Base-by-base conservation (phyloP, 2,797 vertebrate genomes). In the Sebastolobus altivelis region DNA sequence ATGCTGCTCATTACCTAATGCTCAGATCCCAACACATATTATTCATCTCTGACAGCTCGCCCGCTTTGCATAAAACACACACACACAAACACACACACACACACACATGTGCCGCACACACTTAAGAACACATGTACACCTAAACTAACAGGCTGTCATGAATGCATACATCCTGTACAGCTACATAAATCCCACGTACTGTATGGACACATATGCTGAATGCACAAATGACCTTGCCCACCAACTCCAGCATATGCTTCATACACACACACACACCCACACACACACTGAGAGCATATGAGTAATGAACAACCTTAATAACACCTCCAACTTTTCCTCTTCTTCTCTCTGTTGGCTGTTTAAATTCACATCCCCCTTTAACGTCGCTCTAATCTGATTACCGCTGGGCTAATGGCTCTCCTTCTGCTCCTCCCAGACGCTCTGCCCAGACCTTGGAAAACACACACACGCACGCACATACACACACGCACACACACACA, bases 351-450 rank as follows among this genome's bases (percentile, higher is more conserved):
- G 92, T 92, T 96, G 93, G 93, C 91, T 93, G 91, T 91, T 87
- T 89, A 90, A 92, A 92, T 92, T 95, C 94, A 94, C 95, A 95
- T 97, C 96, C 95, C 92, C 95, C 93, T 96, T 97, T 97, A 96
- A 94, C 95, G 93, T 96, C 73, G 91, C 93, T 94, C 93, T 97
- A 97, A 97, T 98, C 94, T 93, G 94, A 94, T 96, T 96, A 94
- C 92, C 20, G 92, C 84, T 78, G 79, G 86, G 95, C 95, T 97
- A 96, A 96, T 94, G 93, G 95, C 93, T 95, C 96, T 96, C 95
- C 96, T 97, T 97, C 97, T 96, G 97, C 96, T 95, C 96, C 96
- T 97, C 93, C 96, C 97, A 98, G 97, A 97, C 97, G 96, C 97
- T 97, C 96, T 91, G 95, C 95, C 96, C 96, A 97, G 97, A 97